phyloP scores from a whole-genome alignment of 2,888 invertebrate genomes.

The Ferdinandea cuprea region DNA sequence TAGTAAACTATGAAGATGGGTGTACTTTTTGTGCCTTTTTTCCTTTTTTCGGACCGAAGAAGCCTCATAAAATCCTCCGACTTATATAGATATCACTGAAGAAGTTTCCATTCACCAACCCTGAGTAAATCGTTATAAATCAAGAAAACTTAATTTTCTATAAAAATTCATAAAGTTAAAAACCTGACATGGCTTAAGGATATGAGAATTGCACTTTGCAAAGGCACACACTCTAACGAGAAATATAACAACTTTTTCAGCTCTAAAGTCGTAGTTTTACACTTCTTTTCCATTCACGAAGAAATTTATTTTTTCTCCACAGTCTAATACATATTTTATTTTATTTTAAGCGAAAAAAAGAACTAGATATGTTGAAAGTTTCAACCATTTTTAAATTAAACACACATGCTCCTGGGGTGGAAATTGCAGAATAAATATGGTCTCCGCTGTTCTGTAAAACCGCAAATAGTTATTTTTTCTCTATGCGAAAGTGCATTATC shows the following conservation, averaged over 20 bases:
- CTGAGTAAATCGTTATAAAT: slow-evolving; percentile 25
- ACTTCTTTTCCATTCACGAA: neutral
- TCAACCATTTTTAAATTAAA: slow-evolving; percentile 29
- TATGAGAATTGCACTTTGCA: slow-evolving; percentile 12
- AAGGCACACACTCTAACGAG: neutral
- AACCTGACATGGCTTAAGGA: slow-evolving; percentile 22
- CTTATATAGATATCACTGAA: slow-evolving; percentile 18
- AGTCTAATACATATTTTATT: neutral
- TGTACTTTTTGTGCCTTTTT: neutral
- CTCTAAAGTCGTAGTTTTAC: slow-evolving; percentile 9
- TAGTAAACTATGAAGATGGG: neutral
- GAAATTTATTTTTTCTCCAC: slow-evolving; percentile 9
- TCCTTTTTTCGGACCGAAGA: neutral
- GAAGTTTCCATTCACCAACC: slow-evolving; percentile 4
- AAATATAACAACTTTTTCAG: neutral
- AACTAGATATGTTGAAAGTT: slow-evolving; percentile 34
- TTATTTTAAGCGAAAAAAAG: slow-evolving; percentile 5
- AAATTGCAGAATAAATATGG: neutral
- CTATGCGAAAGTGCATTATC: slow-evolving; percentile 17
- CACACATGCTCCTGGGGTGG: slow-evolving; percentile 9
- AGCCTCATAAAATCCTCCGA: slow-evolving; percentile 19
- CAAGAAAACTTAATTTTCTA: slow-evolving; percentile 31
- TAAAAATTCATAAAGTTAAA: slow-evolving; percentile 38
- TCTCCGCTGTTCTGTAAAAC: neutral
- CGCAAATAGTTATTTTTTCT: slow-evolving; percentile 2